Evolutionary conservation across 2,888 invertebrate genomes (phyloP).

Genomic region (Lepas anatifera): DNA sequence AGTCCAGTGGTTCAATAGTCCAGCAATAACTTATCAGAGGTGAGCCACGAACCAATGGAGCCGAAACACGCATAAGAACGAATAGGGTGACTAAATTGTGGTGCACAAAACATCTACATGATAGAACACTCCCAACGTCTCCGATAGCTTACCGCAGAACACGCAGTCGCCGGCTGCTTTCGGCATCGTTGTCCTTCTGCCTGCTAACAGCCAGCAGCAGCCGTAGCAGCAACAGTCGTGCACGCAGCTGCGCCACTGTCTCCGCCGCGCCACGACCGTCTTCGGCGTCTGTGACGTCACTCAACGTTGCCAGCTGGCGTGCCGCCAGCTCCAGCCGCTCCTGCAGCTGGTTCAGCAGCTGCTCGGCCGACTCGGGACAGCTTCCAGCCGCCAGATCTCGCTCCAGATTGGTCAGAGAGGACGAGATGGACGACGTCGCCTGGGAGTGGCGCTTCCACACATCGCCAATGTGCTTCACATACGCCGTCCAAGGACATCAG

Average conservation of each 20-base stretch:
- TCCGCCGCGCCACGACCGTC: slow-evolving; percentile 26
- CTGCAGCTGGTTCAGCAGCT: slow-evolving; percentile 35
- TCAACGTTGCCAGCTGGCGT: slow-evolving; percentile 55
- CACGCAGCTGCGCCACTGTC: slow-evolving; percentile 26
- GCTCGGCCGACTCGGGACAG: slow-evolving; percentile 40
- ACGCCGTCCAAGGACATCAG: slow-evolving; percentile 46
- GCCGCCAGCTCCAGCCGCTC: slow-evolving; percentile 53
- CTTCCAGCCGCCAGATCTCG: slow-evolving; percentile 53
- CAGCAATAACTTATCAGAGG: no score
- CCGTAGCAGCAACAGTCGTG: neutral
- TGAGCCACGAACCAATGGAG: no score
- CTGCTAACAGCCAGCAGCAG: neutral
- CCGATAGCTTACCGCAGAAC: slow-evolving; percentile 28
- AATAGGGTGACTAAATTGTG: no score
- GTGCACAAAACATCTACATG: no score
- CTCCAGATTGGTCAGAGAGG: slow-evolving; percentile 63
- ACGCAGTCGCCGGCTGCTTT: slow-evolving; percentile 27
- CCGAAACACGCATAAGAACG: no score
- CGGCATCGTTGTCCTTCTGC: slow-evolving; percentile 42
- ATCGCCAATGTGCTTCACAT: slow-evolving; percentile 28
- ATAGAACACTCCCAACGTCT: no score
- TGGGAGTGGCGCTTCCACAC: slow-evolving; percentile 23
- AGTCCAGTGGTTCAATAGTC: no score
- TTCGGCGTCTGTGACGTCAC: slow-evolving; percentile 32
- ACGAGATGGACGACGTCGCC: slow-evolving; percentile 10